These are phyloP conservation scores for Oithona nana DNA, from an alignment of 2,888 invertebrate genomes.

Conservation along the genomic window DNA sequence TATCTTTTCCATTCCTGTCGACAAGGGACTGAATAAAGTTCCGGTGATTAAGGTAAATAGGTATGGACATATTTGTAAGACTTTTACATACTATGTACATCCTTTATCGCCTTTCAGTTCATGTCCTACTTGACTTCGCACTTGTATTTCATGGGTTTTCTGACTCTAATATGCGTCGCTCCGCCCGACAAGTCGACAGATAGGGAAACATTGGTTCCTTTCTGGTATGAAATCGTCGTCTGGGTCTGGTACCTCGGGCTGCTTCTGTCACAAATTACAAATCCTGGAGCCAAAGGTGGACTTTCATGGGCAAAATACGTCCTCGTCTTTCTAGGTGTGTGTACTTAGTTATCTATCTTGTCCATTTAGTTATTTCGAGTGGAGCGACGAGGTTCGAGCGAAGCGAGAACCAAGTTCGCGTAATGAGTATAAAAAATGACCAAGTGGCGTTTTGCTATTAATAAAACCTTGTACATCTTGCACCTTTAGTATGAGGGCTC, in stretches of 20 bases:
- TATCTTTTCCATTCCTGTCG: constrained; percentile 44
- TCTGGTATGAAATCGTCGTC: constrained; percentile 38
- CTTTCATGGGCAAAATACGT: constrained; percentile 67
- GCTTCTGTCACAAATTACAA: constrained; percentile 84
- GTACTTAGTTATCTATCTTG: no score
- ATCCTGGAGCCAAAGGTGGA: constrained; percentile 91
- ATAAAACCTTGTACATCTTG: no score
- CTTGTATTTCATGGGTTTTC: constrained; percentile 82
- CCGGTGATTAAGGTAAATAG: not conserved
- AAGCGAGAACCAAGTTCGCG: no score
- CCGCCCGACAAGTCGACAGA: constrained; percentile 42
- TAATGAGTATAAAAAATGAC: no score
- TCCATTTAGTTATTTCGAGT: no score
- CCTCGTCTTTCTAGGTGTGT: constrained; percentile 37
- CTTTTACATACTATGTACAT: no score
- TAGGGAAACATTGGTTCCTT: constrained; percentile 14
- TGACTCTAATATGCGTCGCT: constrained; percentile 70
- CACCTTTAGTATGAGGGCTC: no score
- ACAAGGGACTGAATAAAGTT: not conserved
- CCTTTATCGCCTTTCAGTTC: not conserved
- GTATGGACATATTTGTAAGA: no score
- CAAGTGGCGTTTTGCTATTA: no score
- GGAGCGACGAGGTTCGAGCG: no score
- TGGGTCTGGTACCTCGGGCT: constrained; percentile 86
- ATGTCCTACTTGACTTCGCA: constrained; percentile 33